Conservation (phyloP, 2,888 invertebrate species). For the Mystacides longicornis region DNA sequence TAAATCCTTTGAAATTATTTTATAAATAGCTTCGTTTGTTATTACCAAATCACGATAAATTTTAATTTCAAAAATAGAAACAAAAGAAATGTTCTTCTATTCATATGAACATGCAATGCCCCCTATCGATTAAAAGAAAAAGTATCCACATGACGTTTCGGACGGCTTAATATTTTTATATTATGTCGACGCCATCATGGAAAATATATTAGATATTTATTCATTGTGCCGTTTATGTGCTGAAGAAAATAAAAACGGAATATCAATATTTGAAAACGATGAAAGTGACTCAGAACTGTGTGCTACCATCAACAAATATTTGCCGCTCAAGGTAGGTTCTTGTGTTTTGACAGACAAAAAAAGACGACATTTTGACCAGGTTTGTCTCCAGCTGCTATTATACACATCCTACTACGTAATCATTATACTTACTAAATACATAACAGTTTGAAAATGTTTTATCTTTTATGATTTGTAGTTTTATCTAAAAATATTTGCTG, state of each 20-base stretch:
- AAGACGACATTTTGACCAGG: conserved; percentile 32
- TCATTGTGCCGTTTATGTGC: conserved; percentile 70
- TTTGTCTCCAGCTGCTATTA: conserved; percentile 14
- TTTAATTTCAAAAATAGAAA: no score
- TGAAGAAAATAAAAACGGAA: conserved; percentile 62
- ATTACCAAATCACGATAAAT: no score
- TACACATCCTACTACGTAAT: conserved; percentile 27
- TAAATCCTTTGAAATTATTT: no score
- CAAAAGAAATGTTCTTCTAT: no score
- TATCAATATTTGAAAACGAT: conserved; percentile 52
- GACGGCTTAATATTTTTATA: background rate
- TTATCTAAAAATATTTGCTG: background rate
- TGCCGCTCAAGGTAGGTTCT: conserved; percentile 62
- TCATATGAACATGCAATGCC: no score
- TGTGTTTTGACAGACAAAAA: conserved; percentile 27
- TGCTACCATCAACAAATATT: conserved; percentile 61
- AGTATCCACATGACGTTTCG: no score
- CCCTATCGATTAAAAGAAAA: no score
- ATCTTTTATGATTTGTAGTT: background rate
- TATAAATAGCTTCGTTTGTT: no score
- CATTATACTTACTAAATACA: conserved; percentile 22
- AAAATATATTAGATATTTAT: conserved; percentile 54
- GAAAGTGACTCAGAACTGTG: conserved; percentile 55
- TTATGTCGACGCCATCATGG: conserved; percentile 20
- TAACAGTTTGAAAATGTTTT: background rate